Evolutionary conservation across 2,888 invertebrate species (phyloP).

Genomic region (Aethes cnicana): DNA sequence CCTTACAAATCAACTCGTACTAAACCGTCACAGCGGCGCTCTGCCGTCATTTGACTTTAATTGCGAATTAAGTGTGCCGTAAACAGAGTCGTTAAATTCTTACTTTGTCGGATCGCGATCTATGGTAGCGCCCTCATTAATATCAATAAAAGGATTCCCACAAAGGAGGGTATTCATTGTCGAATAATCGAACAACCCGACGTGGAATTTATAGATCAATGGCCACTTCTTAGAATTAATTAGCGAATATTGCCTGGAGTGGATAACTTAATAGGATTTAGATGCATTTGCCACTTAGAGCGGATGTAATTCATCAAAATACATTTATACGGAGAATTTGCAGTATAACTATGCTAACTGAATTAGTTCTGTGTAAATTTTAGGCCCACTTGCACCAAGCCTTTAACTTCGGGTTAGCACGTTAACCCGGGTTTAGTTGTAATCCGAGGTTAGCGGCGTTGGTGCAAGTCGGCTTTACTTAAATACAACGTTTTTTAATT

Average conservation of each 20-base stretch:
- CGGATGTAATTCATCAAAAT: no score
- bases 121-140: constrained; percentile 41
- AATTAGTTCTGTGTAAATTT: no score
- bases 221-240: no score
- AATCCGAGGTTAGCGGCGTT: no score
- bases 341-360: no score
- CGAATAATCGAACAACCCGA: constrained; percentile 8
- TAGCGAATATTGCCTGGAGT: background rate
- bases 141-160: constrained; percentile 42
- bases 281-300: no score
- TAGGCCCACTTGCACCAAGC: no score
- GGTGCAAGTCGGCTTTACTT: no score
- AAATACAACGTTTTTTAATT: constrained; percentile 5
- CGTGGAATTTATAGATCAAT: background rate
- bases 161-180: constrained; percentile 35
- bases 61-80: constrained; percentile 40
- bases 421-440: no score
- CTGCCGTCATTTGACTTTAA: constrained; percentile 36
- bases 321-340: no score
- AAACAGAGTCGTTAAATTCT: constrained; percentile 42
- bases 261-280: background rate
- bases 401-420: no score
- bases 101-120: constrained; percentile 38
- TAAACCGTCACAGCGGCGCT: constrained; percentile 4
- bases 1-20: constrained; percentile 16